Evolutionary conservation across 2,797 vertebrate genomes (phyloP).

Genomic region (Sebastes trivittatus): DNA sequence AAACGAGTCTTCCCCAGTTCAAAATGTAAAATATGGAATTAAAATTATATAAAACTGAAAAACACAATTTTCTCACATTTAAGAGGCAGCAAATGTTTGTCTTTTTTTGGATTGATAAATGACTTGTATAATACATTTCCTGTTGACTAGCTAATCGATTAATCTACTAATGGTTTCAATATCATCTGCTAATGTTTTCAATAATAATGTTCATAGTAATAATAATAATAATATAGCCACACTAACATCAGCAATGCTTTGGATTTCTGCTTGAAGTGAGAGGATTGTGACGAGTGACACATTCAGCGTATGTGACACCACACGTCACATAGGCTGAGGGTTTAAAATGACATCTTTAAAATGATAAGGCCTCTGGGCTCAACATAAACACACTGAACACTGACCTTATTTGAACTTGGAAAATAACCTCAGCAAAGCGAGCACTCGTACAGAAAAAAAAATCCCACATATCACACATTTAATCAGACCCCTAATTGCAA

Average conservation of each 20-base stretch:
- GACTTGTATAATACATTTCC: neutral
- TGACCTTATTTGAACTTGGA: constrained; percentile 26
- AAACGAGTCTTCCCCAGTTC: neutral
- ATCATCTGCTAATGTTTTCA: too few relatives aligned
- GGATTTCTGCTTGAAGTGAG: neutral
- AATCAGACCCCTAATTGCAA: constrained; percentile 33
- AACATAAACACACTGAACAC: constrained; percentile 5
- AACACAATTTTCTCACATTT: neutral
- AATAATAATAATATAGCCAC: too few relatives aligned
- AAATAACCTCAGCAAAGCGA: neutral
- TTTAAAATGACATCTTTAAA: constrained; percentile 16
- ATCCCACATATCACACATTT: constrained; percentile 12
- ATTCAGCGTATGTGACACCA: neutral
- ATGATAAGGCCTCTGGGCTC: neutral
- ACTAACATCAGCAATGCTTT: neutral
- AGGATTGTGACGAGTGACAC: constrained; percentile 5
- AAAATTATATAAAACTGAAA: neutral
- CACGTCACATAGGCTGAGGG: neutral
- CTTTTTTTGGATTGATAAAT: neutral
- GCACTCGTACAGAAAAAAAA: neutral
- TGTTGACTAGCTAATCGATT: neutral
- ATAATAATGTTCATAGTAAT: too few relatives aligned
- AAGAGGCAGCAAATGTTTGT: neutral
- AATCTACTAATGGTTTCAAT: neutral
- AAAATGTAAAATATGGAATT: neutral